phyloP scores from a whole-genome alignment of 2,113 vertebrate species.

The Sisor rabdophorus region DNA sequence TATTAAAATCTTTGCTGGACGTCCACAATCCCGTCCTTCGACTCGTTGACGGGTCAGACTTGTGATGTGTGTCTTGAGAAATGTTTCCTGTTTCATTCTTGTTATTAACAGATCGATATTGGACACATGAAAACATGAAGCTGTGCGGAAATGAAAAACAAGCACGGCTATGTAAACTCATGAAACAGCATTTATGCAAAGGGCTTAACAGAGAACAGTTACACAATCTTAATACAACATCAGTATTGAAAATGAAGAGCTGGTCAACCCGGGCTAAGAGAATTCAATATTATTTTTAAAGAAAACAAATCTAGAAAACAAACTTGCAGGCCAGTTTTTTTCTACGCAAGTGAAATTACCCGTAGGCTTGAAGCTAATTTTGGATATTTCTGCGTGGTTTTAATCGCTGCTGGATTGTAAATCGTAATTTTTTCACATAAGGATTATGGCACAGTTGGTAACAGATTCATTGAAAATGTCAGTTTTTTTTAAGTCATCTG shows the following conservation, averaged over 20 bases:
- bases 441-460: conserved; percentile 69
- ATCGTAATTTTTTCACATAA: conserved; percentile 58
- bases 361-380: conserved; percentile 62
- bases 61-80: too few species aligned
- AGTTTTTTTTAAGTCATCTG: conserved; percentile 3
- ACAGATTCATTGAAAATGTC: conserved; percentile 51
- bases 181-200: conserved; percentile 78
- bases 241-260: conserved; percentile 68
- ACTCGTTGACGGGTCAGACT: not conserved
- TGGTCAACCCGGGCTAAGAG: conserved; percentile 61
- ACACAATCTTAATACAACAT: conserved; percentile 71
- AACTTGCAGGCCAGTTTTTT: conserved; percentile 58
- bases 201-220: conserved; percentile 67
- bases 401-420: conserved; percentile 39
- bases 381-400: conserved; percentile 35
- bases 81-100: not conserved
- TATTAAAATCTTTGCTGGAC: not conserved
- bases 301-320: conserved; percentile 63
- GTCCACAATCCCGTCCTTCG: not conserved
- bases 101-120: not conserved
- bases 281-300: conserved; percentile 49
- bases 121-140: not conserved
- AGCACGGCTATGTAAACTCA: conserved; percentile 45
- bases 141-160: conserved; percentile 2
- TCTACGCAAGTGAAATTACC: conserved; percentile 61